Evolutionary conservation across 2,888 invertebrate genomes (phyloP).

Genomic region (Congeria kusceri): DNA sequence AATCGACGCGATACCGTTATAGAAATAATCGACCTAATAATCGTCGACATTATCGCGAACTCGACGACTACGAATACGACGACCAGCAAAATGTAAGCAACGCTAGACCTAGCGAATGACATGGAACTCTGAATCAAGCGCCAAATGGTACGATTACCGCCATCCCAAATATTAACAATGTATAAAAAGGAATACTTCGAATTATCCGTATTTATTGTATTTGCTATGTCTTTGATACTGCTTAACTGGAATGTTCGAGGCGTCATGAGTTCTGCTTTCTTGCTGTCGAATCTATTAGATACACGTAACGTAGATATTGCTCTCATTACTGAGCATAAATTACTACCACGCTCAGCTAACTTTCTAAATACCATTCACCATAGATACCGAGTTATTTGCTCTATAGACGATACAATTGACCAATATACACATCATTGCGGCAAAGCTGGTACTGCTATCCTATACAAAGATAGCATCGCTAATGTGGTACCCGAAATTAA

Average conservation of each 20-base stretch:
- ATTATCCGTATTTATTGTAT: background rate
- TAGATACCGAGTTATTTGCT: background rate
- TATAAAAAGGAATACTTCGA: too few species aligned
- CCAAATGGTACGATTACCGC: background rate
- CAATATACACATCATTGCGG: background rate
- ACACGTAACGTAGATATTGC: background rate
- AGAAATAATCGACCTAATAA: background rate
- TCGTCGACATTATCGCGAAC: background rate
- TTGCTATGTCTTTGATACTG: too few species aligned
- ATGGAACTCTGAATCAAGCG: background rate
- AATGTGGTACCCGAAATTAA: background rate
- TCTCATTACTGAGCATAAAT: constrained; percentile 4
- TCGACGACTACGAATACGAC: too few species aligned
- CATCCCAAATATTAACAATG: background rate
- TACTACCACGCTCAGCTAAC: background rate
- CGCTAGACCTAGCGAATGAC: background rate
- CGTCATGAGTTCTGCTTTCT: background rate
- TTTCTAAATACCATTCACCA: constrained; percentile 1
- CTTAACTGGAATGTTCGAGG: constrained; percentile 13
- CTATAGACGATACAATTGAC: too few species aligned
- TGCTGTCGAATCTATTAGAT: background rate
- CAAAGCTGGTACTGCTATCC: background rate
- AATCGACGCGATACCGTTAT: too few species aligned
- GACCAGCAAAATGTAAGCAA: background rate
- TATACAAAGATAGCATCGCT: background rate